phyloP scores from a whole-genome alignment of 2,113 vertebrate species.

The Eleginops maclovinus region DNA sequence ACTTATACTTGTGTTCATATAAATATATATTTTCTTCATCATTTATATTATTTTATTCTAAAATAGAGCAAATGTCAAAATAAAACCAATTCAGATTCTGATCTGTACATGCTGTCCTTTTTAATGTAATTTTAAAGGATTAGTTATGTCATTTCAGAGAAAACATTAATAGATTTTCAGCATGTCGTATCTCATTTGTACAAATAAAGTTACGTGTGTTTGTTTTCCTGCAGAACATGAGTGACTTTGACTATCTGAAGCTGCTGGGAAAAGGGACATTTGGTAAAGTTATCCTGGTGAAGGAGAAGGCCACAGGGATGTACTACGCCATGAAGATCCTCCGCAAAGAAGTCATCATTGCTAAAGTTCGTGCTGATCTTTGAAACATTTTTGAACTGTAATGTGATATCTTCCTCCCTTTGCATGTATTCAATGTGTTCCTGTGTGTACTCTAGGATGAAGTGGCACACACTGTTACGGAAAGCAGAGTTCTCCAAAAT shows the following conservation, averaged over 20 bases:
- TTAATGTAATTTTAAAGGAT: neutral
- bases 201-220: neutral
- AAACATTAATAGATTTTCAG: neutral
- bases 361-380: conserved; percentile 86
- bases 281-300: conserved; percentile 96
- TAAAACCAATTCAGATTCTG: no score
- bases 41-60: no score
- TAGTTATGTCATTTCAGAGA: neutral
- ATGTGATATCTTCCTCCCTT: neutral
- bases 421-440: conserved; percentile 21
- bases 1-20: no score
- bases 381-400: neutral
- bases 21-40: no score
- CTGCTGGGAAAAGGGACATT: conserved; percentile 96
- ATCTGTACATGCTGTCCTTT: neutral
- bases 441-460: conserved; percentile 87
- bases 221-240: conserved; percentile 89
- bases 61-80: no score
- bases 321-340: conserved; percentile 99
- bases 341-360: conserved; percentile 96
- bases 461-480: conserved; percentile 95
- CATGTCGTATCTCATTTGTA: neutral
- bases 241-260: conserved; percentile 96
- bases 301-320: conserved; percentile 92
- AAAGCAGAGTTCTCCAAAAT: conserved; percentile 96